Evolutionary conservation across 2,113 vertebrate species (phyloP).

Genomic region (Callionymus lyra): DNA sequence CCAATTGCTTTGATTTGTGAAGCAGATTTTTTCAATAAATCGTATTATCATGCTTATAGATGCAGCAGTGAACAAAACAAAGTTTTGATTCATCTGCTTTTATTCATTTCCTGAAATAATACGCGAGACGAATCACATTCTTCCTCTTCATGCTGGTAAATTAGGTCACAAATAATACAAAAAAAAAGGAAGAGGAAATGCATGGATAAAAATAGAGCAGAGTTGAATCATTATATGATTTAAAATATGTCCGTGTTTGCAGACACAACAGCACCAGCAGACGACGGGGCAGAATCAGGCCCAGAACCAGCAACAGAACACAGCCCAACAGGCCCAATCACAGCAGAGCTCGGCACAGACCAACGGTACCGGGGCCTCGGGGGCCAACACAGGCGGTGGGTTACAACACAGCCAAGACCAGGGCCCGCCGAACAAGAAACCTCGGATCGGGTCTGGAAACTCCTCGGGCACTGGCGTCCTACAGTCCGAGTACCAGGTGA

Average conservation of each 20-base stretch:
- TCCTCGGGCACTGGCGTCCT: slow-evolving; percentile 83
- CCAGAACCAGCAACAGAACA: slow-evolving; percentile 66
- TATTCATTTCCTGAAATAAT: no score
- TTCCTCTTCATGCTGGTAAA: not conserved
- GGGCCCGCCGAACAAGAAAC: slow-evolving; percentile 92
- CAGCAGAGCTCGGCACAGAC: slow-evolving; percentile 85
- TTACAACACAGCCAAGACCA: slow-evolving; percentile 85
- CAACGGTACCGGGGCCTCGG: slow-evolving; percentile 72
- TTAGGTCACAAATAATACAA: slow-evolving; percentile 3
- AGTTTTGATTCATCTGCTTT: not conserved
- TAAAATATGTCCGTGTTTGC: slow-evolving; percentile 2
- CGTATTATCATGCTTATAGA: no score
- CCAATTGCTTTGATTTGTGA: no score
- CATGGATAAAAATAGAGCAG: not conserved
- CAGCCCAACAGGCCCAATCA: slow-evolving; percentile 62
- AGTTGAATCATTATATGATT: no score
- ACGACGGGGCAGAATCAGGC: slow-evolving; percentile 67
- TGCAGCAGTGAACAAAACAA: not conserved
- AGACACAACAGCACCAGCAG: slow-evolving; percentile 94
- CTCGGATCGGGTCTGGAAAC: slow-evolving; percentile 81
- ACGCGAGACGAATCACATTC: not conserved
- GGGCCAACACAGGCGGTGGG: slow-evolving; percentile 45
- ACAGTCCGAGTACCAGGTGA: slow-evolving; percentile 93
- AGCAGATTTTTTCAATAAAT: no score
- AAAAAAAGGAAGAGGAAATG: not conserved